Evolutionary conservation across 1,140 invertebrate genomes (phyloP).

Genomic region (Leucophenga varia): DNA sequence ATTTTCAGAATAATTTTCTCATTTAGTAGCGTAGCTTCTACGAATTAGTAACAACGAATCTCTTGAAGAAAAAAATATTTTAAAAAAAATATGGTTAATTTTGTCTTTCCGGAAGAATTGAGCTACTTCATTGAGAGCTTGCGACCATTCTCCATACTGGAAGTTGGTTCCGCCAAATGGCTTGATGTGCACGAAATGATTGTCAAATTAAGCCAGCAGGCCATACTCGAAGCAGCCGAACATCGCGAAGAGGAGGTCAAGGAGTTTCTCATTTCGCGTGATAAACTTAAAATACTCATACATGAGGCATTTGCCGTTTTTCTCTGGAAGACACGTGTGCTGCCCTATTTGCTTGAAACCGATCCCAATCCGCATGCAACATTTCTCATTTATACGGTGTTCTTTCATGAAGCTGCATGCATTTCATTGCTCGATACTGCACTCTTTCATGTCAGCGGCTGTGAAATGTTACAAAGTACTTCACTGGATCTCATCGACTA

Average conservation of each 20-base stretch:
- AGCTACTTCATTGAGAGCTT: constrained; percentile 51
- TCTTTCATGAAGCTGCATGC: constrained; percentile 71
- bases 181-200: constrained; percentile 74
- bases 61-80: not conserved
- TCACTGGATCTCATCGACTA: constrained; percentile 77
- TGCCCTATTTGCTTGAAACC: constrained; percentile 69
- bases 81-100: constrained; percentile 31
- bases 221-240: constrained; percentile 68
- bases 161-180: constrained; percentile 61
- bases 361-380: constrained; percentile 66
- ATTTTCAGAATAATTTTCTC: too few relatives aligned
- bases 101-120: constrained; percentile 49
- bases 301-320: constrained; percentile 75
- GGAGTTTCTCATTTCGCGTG: constrained; percentile 59
- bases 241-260: constrained; percentile 73
- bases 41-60: too few relatives aligned
- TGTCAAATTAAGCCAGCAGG: constrained; percentile 78
- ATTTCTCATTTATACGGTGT: constrained; percentile 71
- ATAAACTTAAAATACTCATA: constrained; percentile 67
- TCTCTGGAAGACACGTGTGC: constrained; percentile 75
- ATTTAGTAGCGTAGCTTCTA: too few relatives aligned
- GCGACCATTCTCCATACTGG: constrained; percentile 37
- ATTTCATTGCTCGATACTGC: constrained; percentile 73
- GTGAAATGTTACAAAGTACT: constrained; percentile 68
- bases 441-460: constrained; percentile 71